A percentile compares a stretch with the other conserved stretches of the same genome.
phyloP scores from a whole-genome alignment of 2,888 invertebrate species.

The Bugulina stolonifera region DNA sequence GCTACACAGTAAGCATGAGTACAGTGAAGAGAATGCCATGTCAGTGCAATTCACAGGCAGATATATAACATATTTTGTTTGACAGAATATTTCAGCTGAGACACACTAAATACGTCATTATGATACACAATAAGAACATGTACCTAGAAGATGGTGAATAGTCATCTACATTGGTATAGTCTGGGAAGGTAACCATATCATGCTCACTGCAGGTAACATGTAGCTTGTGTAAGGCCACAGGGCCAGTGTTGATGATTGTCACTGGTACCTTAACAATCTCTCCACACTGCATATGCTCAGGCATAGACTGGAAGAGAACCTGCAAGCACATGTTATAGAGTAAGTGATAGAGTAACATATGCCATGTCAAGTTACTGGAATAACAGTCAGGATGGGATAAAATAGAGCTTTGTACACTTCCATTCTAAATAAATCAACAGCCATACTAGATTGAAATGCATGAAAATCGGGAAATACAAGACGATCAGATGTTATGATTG shows the following conservation, averaged over 20 bases:
- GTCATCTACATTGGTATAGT: background rate
- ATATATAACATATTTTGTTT: too few relatives aligned
- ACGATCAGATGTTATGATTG: background rate
- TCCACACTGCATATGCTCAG: background rate
- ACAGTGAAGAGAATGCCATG: too few relatives aligned
- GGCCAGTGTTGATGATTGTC: background rate
- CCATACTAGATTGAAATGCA: background rate
- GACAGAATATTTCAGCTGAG: too few relatives aligned
- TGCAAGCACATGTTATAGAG: background rate
- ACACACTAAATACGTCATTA: too few relatives aligned
- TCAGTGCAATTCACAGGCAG: too few relatives aligned
- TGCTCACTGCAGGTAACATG: slow-evolving; percentile 20
- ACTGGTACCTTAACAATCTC: slow-evolving; percentile 2
- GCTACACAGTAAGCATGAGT: too few relatives aligned
- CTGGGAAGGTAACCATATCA: background rate
- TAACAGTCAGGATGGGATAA: too few relatives aligned
- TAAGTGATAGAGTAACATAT: too few relatives aligned
- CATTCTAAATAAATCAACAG: background rate
- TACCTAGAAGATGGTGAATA: slow-evolving; percentile 13
- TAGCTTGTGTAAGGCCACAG: background rate
- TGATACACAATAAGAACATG: too few relatives aligned
- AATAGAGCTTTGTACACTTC: background rate
- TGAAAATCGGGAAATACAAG: background rate
- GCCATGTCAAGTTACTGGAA: too few relatives aligned
- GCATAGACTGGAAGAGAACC: slow-evolving; percentile 9